A percentile compares a stretch with the other conserved stretches of the same genome.
Conservation (phyloP, 1,140 invertebrate species). For the Tetraneura akinire region DNA sequence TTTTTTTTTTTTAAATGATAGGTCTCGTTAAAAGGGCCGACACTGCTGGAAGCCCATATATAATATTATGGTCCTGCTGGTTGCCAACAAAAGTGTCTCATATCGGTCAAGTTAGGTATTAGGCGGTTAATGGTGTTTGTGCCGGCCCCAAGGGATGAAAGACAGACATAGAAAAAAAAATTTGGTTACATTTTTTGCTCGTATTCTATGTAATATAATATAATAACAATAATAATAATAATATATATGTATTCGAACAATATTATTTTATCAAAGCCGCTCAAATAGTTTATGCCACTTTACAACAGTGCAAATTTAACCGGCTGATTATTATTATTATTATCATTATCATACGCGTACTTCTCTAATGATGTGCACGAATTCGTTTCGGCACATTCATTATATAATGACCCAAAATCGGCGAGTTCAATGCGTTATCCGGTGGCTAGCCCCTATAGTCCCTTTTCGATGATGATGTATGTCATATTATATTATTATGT, state of each 20-base stretch:
- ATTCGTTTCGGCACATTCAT: constrained; percentile 8
- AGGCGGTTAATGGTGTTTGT: not conserved
- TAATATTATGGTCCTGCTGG: too few species aligned
- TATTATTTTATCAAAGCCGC: not conserved
- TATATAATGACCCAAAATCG: not conserved
- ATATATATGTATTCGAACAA: not conserved
- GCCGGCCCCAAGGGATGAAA: not conserved
- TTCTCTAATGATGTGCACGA: constrained; percentile 5
- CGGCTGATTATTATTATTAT: too few species aligned
- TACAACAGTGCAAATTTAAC: too few species aligned
- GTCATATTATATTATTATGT: not conserved
- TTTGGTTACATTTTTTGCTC: not conserved
- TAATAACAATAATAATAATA: too few species aligned
- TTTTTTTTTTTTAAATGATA: constrained; percentile 3
- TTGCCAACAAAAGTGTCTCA: too few species aligned
- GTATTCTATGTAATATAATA: not conserved
- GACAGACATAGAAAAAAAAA: not conserved
- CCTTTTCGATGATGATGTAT: not conserved
- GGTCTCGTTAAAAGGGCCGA: not conserved
- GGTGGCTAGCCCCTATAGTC: not conserved
- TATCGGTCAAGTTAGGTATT: not conserved
- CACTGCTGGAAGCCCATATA: constrained; percentile 5
- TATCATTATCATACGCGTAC: not conserved
- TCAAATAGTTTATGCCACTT: not conserved
- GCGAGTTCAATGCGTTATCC: not conserved